Evolutionary conservation across 2,888 invertebrate species (phyloP).

Genomic region (Corbicula japonica): DNA sequence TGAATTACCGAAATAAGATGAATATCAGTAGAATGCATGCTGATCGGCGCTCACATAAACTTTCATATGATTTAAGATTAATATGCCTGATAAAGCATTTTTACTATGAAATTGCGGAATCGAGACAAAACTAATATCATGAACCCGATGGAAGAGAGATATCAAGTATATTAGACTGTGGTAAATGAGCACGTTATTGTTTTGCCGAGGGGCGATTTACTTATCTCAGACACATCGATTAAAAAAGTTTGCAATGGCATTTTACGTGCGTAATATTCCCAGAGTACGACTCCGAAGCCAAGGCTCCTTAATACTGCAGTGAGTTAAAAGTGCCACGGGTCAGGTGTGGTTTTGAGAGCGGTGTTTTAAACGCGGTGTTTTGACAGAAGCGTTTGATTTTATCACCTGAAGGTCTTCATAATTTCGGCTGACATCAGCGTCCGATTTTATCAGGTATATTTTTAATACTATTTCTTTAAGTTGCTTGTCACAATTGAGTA

Average conservation of each 20-base stretch:
- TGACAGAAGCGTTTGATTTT: conserved; percentile 45
- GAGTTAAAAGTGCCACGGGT: too few species aligned
- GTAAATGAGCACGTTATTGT: conserved; percentile 27
- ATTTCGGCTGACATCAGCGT: too few species aligned
- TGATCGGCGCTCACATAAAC: conserved; percentile 46
- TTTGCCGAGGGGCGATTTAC: conserved; percentile 31
- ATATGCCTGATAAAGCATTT: conserved; percentile 53
- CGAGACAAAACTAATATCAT: conserved; percentile 51
- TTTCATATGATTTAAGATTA: conserved; percentile 62
- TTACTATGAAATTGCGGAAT: conserved; percentile 55
- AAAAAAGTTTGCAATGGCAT: conserved; percentile 27
- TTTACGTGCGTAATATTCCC: conserved; percentile 23
- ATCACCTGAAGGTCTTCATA: too few species aligned
- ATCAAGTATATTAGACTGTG: conserved; percentile 23
- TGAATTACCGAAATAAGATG: conserved; percentile 35
- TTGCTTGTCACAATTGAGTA: too few species aligned
- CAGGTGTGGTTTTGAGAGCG: too few species aligned
- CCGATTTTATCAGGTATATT: too few species aligned
- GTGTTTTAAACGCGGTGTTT: too few species aligned
- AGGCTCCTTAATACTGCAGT: too few species aligned
- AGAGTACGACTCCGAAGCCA: too few species aligned
- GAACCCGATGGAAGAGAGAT: conserved; percentile 43
- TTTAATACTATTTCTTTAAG: too few species aligned
- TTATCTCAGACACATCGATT: conserved; percentile 15
- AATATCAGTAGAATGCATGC: conserved; percentile 39